Evolutionary conservation across 2,113 vertebrate species (phyloP), one percentile per base, ranked within the genome.

Genomic region (Syngnathus scovelli): DNA sequence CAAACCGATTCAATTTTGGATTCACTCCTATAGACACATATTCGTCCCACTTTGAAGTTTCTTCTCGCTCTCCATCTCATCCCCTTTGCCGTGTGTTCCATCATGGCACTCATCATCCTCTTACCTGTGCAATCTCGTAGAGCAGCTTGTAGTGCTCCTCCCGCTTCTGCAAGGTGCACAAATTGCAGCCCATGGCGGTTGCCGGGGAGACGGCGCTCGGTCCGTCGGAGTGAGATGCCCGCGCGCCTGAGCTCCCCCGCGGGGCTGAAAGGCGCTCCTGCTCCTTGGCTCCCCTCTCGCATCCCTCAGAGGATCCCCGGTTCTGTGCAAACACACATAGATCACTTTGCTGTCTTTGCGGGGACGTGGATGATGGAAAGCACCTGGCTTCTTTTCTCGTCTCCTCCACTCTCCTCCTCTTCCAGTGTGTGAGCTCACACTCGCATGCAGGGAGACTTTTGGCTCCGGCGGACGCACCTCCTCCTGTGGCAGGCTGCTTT

Each of bases 141-240:
- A 98, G 95, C 92, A 98, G 93, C 95, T 95, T 96, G 92, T 98
- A 98, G 92, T 95, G 95, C 81, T 98, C 96, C 88, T 98, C 96
- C 92, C 94, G 93, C 91, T 96, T 97, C 93, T 95, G 96, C 89
- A 98, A 94, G 91, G 94, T 93, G 92, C 96, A 98, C 90, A 98
- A 92, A 94, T 95, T 98, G 92, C 96, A 98, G 93, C 96, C 96
- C 96, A 98, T 98, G 90, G 92, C 95, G 93, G 89, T 89, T 89
- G 90, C 92, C 90, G 89, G 88, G 84, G 89, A 86, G 86, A 87
- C 88, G 78, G 85, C 83, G 89, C 81, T 6, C 77, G 70, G 74
- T 64, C 83, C 75, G 74, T 68, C 54, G 74, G 85, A 80, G 79
- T 78, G 80, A 73, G 80, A 79, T 46, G 79, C 69, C 66, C 73